Conservation (phyloP, 2,113 vertebrate genomes). For the Athene noctua region DNA sequence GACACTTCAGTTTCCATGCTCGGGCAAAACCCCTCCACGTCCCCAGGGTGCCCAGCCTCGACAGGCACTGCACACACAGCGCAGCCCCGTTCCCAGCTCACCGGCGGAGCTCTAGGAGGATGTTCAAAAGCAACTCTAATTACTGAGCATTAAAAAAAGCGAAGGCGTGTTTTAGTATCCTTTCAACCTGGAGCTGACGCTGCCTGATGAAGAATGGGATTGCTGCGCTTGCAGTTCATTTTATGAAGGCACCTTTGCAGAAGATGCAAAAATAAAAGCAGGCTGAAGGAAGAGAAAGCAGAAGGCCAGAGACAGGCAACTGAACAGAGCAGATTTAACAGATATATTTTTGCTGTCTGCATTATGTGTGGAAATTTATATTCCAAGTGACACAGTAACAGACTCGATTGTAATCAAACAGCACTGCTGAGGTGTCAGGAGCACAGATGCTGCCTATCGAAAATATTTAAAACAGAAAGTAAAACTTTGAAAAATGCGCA, state of each 20-base stretch:
- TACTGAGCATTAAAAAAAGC: neutral
- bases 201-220: neutral
- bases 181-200: slow-evolving; percentile 2
- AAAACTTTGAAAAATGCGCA: slow-evolving; percentile 1
- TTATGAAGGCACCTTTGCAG: neutral
- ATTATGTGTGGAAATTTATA: slow-evolving; percentile 3
- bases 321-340: slow-evolving; percentile 35
- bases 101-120: neutral
- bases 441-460: slow-evolving; percentile 26
- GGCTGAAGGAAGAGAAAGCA: neutral
- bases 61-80: neutral
- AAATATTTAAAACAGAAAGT: slow-evolving; percentile 42
- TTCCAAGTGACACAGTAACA: slow-evolving; percentile 21
- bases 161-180: neutral
- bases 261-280: neutral
- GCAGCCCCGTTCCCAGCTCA: neutral
- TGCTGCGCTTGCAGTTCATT: slow-evolving; percentile 10
- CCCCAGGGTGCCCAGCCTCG: neutral
- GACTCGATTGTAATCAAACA: slow-evolving; percentile 32
- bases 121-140: neutral
- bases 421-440: slow-evolving; percentile 7
- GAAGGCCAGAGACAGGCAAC: slow-evolving; percentile 31
- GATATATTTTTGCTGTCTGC: slow-evolving; percentile 6
- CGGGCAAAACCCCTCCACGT: neutral
- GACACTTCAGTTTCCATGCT: neutral